Evolutionary conservation across 1,140 invertebrate species (phyloP).

Genomic region (Paramacrobiotus metropolitanus): DNA sequence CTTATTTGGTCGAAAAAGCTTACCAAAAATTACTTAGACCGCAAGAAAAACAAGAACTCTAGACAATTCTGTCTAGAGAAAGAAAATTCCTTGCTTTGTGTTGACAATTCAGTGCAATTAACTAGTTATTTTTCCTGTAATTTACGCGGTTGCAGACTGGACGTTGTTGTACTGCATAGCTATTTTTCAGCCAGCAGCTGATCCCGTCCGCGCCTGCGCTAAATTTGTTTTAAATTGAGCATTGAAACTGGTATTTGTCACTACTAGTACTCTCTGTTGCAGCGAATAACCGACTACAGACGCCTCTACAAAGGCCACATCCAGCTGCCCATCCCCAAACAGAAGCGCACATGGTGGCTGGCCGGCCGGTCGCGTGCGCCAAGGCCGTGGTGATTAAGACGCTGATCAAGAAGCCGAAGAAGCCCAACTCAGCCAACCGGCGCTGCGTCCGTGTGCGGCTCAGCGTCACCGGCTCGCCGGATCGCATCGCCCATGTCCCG

Average conservation of each 20-base stretch:
- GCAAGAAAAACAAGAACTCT: too few species aligned
- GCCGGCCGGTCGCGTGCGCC: slow-evolving; percentile 51
- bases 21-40: too few species aligned
- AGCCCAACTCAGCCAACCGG: slow-evolving; percentile 94
- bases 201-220: not conserved
- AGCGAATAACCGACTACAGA: not conserved
- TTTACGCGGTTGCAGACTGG: too few species aligned
- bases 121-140: too few species aligned
- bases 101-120: too few species aligned
- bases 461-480: slow-evolving; percentile 55
- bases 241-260: too few species aligned
- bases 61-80: too few species aligned
- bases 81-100: too few species aligned
- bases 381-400: slow-evolving; percentile 72
- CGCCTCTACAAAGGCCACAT: not conserved
- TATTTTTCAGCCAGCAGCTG: too few species aligned
- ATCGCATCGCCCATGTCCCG: slow-evolving; percentile 66
- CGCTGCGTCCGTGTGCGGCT: slow-evolving; percentile 79
- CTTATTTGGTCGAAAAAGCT: too few species aligned
- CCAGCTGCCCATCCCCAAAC: not conserved
- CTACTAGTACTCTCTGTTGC: not conserved
- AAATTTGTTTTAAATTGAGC: too few species aligned
- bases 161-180: too few species aligned
- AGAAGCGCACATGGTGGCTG: slow-evolving; percentile 31
- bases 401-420: slow-evolving; percentile 84